phyloP scores from a whole-genome alignment of 2,113 vertebrate species.

The Callipepla squamata region DNA sequence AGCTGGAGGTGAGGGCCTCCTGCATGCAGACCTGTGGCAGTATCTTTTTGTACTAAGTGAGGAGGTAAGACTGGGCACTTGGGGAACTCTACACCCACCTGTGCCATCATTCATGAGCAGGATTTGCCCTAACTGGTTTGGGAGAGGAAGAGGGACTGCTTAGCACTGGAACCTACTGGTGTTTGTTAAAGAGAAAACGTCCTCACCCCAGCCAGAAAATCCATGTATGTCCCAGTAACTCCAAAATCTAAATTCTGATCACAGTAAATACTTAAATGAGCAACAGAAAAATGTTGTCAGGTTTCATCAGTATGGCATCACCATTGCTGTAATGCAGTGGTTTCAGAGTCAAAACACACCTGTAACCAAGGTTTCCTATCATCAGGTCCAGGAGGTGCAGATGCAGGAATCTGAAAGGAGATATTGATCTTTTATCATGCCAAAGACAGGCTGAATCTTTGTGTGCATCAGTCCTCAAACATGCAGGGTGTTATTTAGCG shows the following conservation, averaged over 20 bases:
- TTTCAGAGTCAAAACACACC: neutral
- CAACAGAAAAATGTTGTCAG: neutral
- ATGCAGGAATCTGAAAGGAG: neutral
- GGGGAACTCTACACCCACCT: neutral
- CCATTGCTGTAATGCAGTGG: neutral
- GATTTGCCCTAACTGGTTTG: neutral
- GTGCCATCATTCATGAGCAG: neutral
- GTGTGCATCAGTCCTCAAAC: slow-evolving; percentile 6
- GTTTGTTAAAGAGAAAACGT: neutral
- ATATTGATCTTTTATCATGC: slow-evolving; percentile 26
- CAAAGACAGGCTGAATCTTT: neutral
- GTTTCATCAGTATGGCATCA: neutral
- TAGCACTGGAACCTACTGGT: neutral
- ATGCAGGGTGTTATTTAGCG: neutral
- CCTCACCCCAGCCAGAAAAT: neutral
- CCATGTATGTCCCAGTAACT: neutral
- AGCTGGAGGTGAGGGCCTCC: neutral
- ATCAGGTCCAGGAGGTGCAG: neutral
- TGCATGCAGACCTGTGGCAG: neutral
- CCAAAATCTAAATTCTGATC: neutral
- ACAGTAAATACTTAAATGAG: neutral
- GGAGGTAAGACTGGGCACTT: neutral
- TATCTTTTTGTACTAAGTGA: neutral
- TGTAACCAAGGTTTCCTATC: neutral
- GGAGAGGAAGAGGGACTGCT: neutral